Base-by-base conservation (phyloP, 2,888 invertebrate species). In the Ctenicera cuprea region DNA sequence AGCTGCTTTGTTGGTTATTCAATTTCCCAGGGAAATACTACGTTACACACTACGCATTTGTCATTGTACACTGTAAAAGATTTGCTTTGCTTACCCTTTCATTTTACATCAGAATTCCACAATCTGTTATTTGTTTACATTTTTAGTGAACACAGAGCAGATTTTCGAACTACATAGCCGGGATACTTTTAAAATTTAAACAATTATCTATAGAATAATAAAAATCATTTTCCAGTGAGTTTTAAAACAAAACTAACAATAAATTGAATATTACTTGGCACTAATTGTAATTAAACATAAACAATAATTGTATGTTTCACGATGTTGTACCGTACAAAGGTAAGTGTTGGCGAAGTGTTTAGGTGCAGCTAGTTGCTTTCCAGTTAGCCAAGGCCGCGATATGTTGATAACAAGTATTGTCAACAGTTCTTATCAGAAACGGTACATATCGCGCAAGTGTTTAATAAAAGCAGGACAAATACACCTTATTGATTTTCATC, bases 381-480 rank as follows among this genome's bases (percentile, higher is more conserved):
- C n/a, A 54, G 52, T 41, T 20, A 18, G 54, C 26, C 65, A 66
- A 66, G 54, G 65, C 18, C 65, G 14, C 54, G 65, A 66, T 66
- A 66, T 30, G 65, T 66, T 64, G 54, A 66, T 52, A 54, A 52
- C 65, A 54, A 22, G 41, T 30, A 48, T 64, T 64, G 48, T 64
- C 64, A 64, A 45, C 64, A 48, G 20, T 18, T 61, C 37, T 61
- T 41, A 61, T 61, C 54, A 33, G 12, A 12, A 22, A 54, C n/a
- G 0, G 16, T 45, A 45, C 14, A 45, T 45, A 16, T 3, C 3
- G 18, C 14, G 11, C 45, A 45, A 7, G 45, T 18, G 18, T 45
- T 45, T 45, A 16, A 9, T 45, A 45, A 18, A 45, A 12, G 14
- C 3, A 18, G 18, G 18, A 18, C 16, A 45, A 30, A 30, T 26